Base-by-base conservation (phyloP, 2,797 vertebrate species). In the Enteromius viviparus region DNA sequence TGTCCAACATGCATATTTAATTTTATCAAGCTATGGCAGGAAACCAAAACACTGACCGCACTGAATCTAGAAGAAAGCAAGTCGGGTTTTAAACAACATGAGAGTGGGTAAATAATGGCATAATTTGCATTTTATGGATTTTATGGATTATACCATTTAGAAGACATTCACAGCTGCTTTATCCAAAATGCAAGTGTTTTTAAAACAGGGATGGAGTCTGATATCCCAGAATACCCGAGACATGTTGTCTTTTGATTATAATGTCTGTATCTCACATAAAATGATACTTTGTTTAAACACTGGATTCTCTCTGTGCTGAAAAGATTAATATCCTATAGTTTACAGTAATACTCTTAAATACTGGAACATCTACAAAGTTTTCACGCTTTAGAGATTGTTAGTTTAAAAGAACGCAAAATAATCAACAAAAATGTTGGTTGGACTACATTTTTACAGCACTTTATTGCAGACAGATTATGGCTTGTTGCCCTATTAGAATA, bases 201-300 rank as follows among this genome's bases (percentile, higher is more conserved):
- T 40, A 40, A 58, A 37, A 15, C 34, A 66, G 4, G 15, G 2
- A 12, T 29, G 7, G 42, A 23, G 14, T 71, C 26, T 77, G 47
- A 62, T 49, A 76, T 83, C 21, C 23, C 55, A 49, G 55, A 82
- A 82, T 37, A 60, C 40, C 29, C 17, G 37, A 21, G 29, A 55
- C 17, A 40, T 74, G 15, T 55, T 12, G 15, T 68, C 6, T 66
- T 64, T 53, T 55, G 32, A 53, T 65, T 78, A 47, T 34, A 49
- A 53, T 51, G 55, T 64, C 40, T 7, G 45, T n/a, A 40, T 37
- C 53, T 12, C 42, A 34, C 34, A 32, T 40, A 5, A 76, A 6
- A 15, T 23, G 58, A 79, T 26, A 51, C 26, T 66, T 84, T 53
- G 51, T 66, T 84, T 80, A 23, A 65, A 84, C 71, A 64, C 40